These are phyloP conservation scores for Tragelaphus oryx DNA, from an alignment of 2,797 vertebrate species.

Conservation along the genomic window DNA sequence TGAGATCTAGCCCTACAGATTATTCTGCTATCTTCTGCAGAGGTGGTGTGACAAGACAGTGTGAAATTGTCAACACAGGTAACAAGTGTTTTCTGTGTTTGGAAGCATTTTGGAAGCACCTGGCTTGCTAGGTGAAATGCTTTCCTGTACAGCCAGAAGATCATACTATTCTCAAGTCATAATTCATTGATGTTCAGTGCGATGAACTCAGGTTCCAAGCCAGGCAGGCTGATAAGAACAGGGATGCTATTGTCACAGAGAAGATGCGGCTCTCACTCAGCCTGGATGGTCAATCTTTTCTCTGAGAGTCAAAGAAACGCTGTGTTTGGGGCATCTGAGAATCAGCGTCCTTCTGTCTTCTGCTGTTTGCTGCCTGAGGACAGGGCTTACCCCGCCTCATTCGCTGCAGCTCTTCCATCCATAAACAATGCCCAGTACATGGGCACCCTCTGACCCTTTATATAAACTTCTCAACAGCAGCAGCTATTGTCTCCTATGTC, in stretches of 20 bases:
- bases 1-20: neutral
- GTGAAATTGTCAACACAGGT: neutral
- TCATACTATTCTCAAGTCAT: neutral
- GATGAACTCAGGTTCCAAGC: neutral
- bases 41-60: neutral
- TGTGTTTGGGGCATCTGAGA: neutral
- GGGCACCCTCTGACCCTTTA: neutral
- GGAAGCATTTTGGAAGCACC: conserved; percentile 12
- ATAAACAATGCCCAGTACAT: neutral
- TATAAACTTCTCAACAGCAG: neutral
- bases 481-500: neutral
- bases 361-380: neutral
- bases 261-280: neutral
- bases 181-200: neutral
- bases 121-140: neutral
- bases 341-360: neutral
- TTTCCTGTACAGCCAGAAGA: neutral
- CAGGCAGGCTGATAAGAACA: neutral
- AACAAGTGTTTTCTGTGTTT: neutral
- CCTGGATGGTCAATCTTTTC: neutral
- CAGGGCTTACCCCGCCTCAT: rapidly evolving
- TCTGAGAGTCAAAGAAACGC: neutral
- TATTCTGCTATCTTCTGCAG: neutral
- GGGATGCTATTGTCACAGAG: neutral
- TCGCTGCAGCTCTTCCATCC: neutral